A percentile compares a stretch with the other conserved stretches of the same genome.
Evolutionary conservation across 92 coral and sea anemone genomes (phyloP).

Genomic region (Desmophyllum pertusum): DNA sequence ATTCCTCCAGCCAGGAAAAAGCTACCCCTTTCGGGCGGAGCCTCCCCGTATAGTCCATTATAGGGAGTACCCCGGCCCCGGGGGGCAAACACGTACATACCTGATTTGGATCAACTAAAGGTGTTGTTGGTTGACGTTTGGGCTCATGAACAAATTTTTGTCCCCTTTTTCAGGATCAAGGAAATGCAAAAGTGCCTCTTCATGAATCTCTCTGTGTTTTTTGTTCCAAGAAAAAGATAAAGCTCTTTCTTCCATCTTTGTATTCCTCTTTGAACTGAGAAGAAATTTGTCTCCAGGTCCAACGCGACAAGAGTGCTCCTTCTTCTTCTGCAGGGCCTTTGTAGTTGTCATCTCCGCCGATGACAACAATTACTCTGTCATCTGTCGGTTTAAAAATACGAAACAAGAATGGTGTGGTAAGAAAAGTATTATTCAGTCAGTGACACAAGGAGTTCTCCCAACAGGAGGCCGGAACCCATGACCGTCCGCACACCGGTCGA

Average conservation of each 20-base stretch:
- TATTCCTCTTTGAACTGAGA: background rate
- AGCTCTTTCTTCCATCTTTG: conserved; percentile 34
- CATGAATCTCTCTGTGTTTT: conserved; percentile 59
- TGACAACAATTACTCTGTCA: conserved; percentile 56
- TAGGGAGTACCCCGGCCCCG: no score
- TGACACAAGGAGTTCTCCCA: background rate
- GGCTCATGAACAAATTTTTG: conserved; percentile 32
- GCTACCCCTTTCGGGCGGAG: no score
- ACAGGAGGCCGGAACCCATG: no score
- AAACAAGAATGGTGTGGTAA: background rate
- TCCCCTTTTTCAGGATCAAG: conserved; percentile 41
- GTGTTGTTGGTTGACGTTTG: background rate
- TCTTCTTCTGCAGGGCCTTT: conserved; percentile 40
- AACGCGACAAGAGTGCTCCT: conserved; percentile 51
- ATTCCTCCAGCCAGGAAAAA: no score
- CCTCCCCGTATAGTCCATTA: no score
- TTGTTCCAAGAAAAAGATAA: conserved; percentile 74
- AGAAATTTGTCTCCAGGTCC: background rate
- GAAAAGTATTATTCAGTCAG: background rate
- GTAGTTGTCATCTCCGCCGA: conserved; percentile 72
- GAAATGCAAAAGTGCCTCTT: conserved; percentile 64
- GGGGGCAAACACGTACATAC: no score
- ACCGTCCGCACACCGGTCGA: no score
- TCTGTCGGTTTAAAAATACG: background rate
- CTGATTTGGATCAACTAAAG: background rate